Evolutionary conservation across 2,888 invertebrate species (phyloP).

Genomic region (Drosophila stalkeri): DNA sequence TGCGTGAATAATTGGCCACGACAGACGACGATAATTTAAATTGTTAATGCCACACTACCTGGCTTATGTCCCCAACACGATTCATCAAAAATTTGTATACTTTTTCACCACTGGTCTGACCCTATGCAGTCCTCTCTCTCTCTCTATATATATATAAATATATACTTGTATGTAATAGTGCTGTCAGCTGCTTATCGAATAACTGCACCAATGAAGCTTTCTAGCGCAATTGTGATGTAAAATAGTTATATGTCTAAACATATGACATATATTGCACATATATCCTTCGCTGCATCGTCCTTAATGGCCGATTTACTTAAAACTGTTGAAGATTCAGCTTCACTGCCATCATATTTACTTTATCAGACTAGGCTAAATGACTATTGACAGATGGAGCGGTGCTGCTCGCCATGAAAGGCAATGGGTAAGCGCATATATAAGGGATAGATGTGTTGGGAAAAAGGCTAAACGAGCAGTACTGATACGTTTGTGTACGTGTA

Average conservation of each 20-base stretch:
- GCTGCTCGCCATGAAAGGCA: background rate
- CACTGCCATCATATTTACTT: background rate
- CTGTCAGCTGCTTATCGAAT: background rate
- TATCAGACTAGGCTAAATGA: background rate
- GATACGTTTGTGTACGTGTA: constrained; percentile 10
- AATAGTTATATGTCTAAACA: background rate
- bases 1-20: constrained; percentile 77
- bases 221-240: background rate
- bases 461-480: background rate
- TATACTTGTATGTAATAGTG: background rate
- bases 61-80: constrained; percentile 23
- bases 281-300: background rate
- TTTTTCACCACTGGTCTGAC: constrained; percentile 32
- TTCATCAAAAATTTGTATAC: constrained; percentile 44
- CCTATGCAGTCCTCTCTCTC: constrained; percentile 7
- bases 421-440: background rate
- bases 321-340: background rate
- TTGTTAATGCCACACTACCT: constrained; percentile 58
- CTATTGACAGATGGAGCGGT: background rate
- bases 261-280: background rate
- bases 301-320: background rate
- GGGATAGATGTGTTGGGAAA: background rate
- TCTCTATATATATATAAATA: too few species aligned
- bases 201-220: background rate
- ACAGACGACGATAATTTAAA: constrained; percentile 67